These are phyloP conservation scores for Parus major DNA, from an alignment of 2,113 vertebrate species.

Conservation along the genomic window DNA sequence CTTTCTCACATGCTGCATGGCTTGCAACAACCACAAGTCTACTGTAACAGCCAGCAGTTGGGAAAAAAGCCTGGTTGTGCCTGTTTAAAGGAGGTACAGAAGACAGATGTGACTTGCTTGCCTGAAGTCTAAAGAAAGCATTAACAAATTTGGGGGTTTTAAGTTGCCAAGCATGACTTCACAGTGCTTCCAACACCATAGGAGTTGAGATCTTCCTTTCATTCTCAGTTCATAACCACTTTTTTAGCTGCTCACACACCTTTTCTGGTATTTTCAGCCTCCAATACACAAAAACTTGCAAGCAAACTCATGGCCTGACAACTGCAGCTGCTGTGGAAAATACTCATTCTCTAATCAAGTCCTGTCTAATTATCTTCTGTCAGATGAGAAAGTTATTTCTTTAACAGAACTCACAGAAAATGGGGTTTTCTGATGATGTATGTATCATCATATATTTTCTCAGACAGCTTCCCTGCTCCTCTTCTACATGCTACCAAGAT, in stretches of 20 bases:
- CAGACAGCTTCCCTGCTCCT: neutral
- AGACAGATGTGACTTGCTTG: neutral
- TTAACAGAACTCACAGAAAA: neutral
- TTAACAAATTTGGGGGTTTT: neutral
- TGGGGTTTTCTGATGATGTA: neutral
- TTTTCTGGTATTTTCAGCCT: neutral
- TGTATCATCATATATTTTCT: neutral
- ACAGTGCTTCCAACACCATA: neutral
- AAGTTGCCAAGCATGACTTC: neutral
- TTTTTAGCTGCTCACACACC: neutral
- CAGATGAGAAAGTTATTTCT: neutral
- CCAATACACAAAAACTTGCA: neutral
- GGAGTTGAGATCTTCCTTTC: neutral
- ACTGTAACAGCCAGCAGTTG: neutral
- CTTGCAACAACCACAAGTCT: neutral
- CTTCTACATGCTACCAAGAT: neutral
- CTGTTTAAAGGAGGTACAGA: neutral
- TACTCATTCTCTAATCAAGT: neutral
- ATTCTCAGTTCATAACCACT: neutral
- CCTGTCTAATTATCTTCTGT: neutral
- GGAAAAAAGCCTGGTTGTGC: neutral
- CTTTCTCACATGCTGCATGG: neutral
- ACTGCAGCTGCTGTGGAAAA: neutral
- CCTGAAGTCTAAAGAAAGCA: neutral
- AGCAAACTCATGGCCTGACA: neutral